Conservation (phyloP, 2,888 invertebrate species). For the Pseudeuparius sepicola region DNA sequence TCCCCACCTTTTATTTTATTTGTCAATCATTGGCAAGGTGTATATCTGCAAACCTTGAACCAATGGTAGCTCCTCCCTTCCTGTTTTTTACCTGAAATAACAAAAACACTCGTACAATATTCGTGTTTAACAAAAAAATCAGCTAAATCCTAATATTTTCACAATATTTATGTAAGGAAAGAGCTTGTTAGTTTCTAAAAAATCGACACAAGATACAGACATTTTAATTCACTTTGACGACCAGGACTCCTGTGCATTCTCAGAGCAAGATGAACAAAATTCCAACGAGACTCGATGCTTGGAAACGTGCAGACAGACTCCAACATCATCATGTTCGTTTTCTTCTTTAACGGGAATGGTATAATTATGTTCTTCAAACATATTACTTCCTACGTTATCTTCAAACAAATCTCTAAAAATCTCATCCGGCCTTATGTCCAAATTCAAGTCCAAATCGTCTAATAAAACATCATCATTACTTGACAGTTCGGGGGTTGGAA, state of each 20-base stretch:
- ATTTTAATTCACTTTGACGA: conserved; percentile 31
- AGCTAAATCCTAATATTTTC: no score
- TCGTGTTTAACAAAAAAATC: no score
- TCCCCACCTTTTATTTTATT: no score
- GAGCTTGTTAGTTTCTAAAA: conserved; percentile 23
- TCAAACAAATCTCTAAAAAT: conserved; percentile 18
- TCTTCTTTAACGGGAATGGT: conserved; percentile 16
- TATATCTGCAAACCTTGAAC: no score
- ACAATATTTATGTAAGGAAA: conserved; percentile 34
- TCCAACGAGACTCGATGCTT: conserved; percentile 47
- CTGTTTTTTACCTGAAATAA: no score
- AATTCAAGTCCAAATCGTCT: conserved; percentile 21
- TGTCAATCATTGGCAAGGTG: no score
- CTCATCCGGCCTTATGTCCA: conserved; percentile 19
- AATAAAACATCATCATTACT: conserved; percentile 21
- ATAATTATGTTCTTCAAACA: conserved; percentile 32
- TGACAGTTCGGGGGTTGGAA: conserved; percentile 23
- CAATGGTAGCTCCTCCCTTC: no score
- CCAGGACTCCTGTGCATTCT: conserved; percentile 37
- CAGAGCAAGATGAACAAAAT: conserved; percentile 47
- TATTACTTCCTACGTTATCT: conserved; percentile 6
- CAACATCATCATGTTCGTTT: conserved; percentile 35
- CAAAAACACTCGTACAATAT: no score
- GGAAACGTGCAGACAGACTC: conserved; percentile 49
- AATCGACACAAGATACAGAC: conserved; percentile 30